Evolutionary conservation across 2,888 invertebrate species (phyloP), one percentile per base, ranked within the genome.

Genomic region (Saturnia pavonia): DNA sequence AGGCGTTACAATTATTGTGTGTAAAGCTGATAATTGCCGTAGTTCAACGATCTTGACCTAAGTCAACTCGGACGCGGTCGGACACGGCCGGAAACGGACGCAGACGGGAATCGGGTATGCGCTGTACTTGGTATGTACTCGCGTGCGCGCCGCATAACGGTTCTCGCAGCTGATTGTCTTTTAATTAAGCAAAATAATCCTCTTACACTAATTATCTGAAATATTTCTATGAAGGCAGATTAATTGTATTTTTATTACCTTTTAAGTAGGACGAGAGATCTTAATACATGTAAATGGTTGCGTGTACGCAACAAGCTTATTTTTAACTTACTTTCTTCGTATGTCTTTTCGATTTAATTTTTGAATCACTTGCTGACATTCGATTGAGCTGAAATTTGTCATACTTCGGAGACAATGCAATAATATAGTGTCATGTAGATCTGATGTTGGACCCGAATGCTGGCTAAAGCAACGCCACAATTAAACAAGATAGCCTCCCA

Each of bases 101-200:
- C 54, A 54, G 22, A 2, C 54, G 54, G 54, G 54, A 54, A 54
- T 8, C 22, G 54, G 22, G n/a, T 22, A 19, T 54, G 22, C 19
- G 51, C 8, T n/a, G 54, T n/a, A 22, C 54, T 19, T 16, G 51
- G 51, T 51, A 48, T 70, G 69, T 72, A 70, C 51, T 90, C 88
- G 91, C 91, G 91, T 90, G 92, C 87, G 75, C 77, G 75, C 78
- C 75, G 78, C 68, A 63, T 91, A 92, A 91, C 91, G 91, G 89
- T 83, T 80, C 78, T 74, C 79, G 89, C 93, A 92, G 91, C 92
- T 92, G 92, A 92, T 85, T 86, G 84, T 88, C 82, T 80, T 86
- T 87, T 89, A 92, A 92, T 92, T 91, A 89, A 88, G 86, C 82
- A 74, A 81, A 80, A 82, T 85, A 85, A 85, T 34, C 65, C 40